These are phyloP conservation scores for Trimorus sp. DNA, from an alignment of 2,888 invertebrate species.

Conservation along the genomic window DNA sequence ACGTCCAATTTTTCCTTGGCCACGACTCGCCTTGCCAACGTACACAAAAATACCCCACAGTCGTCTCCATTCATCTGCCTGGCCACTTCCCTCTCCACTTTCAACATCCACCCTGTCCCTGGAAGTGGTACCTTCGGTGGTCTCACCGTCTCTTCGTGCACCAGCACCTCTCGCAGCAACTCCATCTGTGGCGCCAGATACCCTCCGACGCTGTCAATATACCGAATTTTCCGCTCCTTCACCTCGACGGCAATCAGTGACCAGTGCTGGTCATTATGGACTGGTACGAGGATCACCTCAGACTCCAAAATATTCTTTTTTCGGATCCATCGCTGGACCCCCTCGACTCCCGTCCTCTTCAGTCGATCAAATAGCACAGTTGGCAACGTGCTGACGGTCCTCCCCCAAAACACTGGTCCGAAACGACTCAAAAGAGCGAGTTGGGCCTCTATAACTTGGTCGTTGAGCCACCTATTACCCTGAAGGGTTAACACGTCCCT, in stretches of 20 bases:
- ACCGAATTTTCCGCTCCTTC: not conserved
- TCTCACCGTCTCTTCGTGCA: not conserved
- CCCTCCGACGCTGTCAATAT: not conserved
- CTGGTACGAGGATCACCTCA: not conserved
- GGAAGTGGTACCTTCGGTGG: too few relatives aligned
- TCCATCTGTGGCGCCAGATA: not conserved
- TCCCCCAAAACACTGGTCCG: not conserved
- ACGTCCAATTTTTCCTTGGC: too few relatives aligned
- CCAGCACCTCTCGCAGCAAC: conserved; percentile 79
- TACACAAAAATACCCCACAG: too few relatives aligned
- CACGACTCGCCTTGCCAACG: too few relatives aligned
- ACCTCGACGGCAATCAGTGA: not conserved
- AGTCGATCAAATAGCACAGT: too few relatives aligned
- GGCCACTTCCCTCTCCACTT: too few relatives aligned
- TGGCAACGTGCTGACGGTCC: not conserved
- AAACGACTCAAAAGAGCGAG: not conserved
- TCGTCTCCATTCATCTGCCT: too few relatives aligned
- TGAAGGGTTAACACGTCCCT: not conserved
- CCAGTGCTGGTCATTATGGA: too few relatives aligned
- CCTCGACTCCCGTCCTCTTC: too few relatives aligned
- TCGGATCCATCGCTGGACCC: not conserved
- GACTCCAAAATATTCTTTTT: not conserved
- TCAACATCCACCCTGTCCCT: too few relatives aligned
- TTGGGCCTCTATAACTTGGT: not conserved
- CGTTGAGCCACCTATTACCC: not conserved